These are phyloP conservation scores for Microcebus ravelobensis DNA, from an alignment of 2,113 vertebrate species.

Conservation along the genomic window DNA sequence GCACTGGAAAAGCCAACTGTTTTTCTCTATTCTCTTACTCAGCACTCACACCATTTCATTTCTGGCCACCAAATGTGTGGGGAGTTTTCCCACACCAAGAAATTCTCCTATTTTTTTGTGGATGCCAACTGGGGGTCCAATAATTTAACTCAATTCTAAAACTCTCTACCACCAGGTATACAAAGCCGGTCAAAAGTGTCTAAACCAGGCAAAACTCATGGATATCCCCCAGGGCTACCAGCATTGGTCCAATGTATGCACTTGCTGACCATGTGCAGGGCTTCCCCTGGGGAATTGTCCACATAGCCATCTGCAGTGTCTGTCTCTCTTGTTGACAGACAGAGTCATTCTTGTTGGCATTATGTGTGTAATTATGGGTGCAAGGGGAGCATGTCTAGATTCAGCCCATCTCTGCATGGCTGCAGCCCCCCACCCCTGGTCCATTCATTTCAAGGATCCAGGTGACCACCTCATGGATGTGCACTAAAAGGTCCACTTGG, in stretches of 20 bases:
- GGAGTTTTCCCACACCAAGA: not conserved
- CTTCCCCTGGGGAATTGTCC: too few species aligned
- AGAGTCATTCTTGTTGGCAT: too few species aligned
- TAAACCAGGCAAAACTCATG: not conserved
- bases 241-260: not conserved
- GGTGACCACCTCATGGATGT: not conserved
- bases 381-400: too few species aligned
- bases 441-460: not conserved
- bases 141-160: not conserved
- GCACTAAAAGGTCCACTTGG: not conserved
- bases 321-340: too few species aligned
- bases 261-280: not conserved
- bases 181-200: not conserved
- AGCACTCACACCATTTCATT: not conserved
- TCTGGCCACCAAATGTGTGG: not conserved
- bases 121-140: not conserved
- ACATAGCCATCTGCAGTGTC: too few species aligned
- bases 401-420: too few species aligned
- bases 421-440: not conserved
- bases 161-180: not conserved
- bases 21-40: not conserved
- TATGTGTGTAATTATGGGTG: too few species aligned
- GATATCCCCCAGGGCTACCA: too few species aligned
- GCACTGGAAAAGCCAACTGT: not conserved
- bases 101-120: not conserved